Conservation (phyloP, 2,113 vertebrate species). For the Phalacrocorax pelagicus region DNA sequence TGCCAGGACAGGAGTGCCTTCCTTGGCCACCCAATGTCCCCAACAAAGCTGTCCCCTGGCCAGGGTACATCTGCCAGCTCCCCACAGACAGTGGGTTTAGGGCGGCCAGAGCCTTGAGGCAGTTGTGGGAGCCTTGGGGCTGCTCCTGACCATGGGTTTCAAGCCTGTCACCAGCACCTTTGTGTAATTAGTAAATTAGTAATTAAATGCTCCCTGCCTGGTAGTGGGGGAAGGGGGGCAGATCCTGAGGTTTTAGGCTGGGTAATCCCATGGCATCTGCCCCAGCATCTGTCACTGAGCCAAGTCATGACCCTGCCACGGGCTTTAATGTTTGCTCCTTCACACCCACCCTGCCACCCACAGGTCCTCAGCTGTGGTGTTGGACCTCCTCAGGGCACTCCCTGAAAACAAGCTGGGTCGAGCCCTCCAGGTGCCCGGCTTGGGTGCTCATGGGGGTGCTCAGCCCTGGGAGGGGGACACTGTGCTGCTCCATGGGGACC, state of each 20-base stretch:
- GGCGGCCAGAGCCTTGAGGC: background rate
- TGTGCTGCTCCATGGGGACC: accelerated
- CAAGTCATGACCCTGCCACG: background rate
- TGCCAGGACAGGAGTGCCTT: background rate
- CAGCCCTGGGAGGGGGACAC: accelerated
- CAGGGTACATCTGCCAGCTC: background rate
- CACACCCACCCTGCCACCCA: background rate
- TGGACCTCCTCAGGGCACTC: accelerated
- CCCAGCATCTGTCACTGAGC: conserved; percentile 67
- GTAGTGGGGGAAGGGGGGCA: conserved; percentile 22
- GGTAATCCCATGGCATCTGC: conserved; percentile 77
- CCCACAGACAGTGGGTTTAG: background rate
- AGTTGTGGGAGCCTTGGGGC: background rate
- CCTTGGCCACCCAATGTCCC: background rate
- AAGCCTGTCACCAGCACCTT: conserved; percentile 32
- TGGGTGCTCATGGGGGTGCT: background rate
- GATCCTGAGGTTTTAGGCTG: conserved; percentile 71
- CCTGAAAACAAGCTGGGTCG: accelerated
- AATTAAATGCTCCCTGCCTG: conserved; percentile 67
- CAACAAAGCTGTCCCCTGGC: background rate
- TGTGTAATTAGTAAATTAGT: conserved; percentile 77
- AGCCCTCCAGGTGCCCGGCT: accelerated
- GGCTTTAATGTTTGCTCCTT: conserved; percentile 67
- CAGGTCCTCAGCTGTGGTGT: accelerated
- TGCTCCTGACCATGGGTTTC: background rate